Evolutionary conservation across 1,140 invertebrate genomes (phyloP).

Genomic region (Carcinoscorpius rotundicauda): DNA sequence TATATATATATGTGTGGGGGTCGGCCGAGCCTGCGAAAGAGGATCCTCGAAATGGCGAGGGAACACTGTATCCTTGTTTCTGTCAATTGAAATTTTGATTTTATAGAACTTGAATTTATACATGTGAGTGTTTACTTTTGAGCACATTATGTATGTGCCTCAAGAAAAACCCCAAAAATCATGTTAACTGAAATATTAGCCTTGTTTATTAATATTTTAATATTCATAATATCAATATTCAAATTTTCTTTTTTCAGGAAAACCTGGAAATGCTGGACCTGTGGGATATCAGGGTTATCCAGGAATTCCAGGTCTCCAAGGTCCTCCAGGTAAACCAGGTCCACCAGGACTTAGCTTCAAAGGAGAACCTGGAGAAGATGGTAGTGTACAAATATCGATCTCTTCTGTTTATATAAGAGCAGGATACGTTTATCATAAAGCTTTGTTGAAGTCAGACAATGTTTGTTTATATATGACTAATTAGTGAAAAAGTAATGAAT

Average conservation of each 20-base stretch:
- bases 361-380: slow-evolving; percentile 56
- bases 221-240: neutral
- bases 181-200: neutral
- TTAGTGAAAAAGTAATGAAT: no score
- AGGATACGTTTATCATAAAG: no score
- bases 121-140: neutral
- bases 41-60: no score
- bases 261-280: slow-evolving; percentile 10
- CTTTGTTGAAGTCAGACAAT: no score
- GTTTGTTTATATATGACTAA: no score
- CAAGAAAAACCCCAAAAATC: no score
- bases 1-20: no score
- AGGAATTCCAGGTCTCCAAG: slow-evolving; percentile 34
- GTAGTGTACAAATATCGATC: slow-evolving; percentile 26
- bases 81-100: no score
- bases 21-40: no score
- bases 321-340: slow-evolving; percentile 35
- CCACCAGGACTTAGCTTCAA: slow-evolving; percentile 43
- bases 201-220: neutral
- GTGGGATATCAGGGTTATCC: slow-evolving; percentile 38
- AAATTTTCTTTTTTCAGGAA: slow-evolving; percentile 9
- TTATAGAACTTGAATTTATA: neutral
- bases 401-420: neutral
- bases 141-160: neutral
- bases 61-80: no score